These are phyloP conservation scores for Athene cunicularia DNA, from an alignment of 2,113 vertebrate species.

Conservation along the genomic window DNA sequence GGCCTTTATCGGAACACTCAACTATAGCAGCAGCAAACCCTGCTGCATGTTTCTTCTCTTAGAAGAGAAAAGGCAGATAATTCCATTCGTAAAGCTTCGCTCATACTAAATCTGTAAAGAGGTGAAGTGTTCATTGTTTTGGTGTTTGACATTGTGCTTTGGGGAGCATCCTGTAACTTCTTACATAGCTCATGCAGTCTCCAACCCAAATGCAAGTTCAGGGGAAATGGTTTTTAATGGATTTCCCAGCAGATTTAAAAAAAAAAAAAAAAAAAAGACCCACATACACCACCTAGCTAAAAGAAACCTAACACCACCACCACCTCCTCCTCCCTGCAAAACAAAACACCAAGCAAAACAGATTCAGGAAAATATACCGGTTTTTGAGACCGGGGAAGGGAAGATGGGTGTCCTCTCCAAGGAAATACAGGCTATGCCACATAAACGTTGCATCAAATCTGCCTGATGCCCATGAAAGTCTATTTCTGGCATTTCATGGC, in stretches of 20 bases:
- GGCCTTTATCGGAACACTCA: not conserved
- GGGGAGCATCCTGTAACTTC: not conserved
- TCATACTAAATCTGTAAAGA: not conserved
- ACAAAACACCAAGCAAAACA: not conserved
- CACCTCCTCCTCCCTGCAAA: not conserved
- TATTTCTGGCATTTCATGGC: not conserved
- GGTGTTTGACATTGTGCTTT: not conserved
- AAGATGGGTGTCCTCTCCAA: not conserved
- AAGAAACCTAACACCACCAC: not conserved
- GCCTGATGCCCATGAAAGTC: not conserved
- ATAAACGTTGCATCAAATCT: not conserved
- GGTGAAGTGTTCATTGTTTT: rapidly evolving
- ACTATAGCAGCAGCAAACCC: not conserved
- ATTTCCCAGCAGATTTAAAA: not conserved
- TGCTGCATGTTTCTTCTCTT: not conserved
- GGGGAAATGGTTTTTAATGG: not conserved
- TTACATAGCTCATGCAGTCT: not conserved
- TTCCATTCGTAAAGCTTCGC: not conserved
- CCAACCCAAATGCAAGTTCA: not conserved
- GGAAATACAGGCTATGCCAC: not conserved
- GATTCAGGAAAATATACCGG: not conserved
- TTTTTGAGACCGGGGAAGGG: not conserved
- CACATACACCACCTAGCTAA: not conserved
- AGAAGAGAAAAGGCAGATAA: not conserved
- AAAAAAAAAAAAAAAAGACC: too few species aligned